Evolutionary conservation across 2,888 invertebrate species (phyloP).

Genomic region (Aporophyla nigra): DNA sequence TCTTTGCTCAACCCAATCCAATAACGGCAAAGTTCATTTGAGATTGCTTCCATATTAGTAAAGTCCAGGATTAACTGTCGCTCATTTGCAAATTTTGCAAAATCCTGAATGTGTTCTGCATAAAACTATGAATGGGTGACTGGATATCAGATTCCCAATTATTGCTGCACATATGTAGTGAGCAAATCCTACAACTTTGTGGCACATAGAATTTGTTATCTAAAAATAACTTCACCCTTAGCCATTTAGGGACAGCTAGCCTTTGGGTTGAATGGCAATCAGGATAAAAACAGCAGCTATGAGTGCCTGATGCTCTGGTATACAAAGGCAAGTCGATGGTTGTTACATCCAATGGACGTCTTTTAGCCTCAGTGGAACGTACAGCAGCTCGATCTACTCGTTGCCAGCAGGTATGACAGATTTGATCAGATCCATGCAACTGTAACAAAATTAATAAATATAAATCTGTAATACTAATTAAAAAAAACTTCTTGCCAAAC

Average conservation of each 20-base stretch:
- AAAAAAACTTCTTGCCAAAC: not conserved
- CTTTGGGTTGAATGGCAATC: constrained; percentile 13
- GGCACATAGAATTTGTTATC: constrained; percentile 10
- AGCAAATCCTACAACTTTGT: constrained; percentile 12
- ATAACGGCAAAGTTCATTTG: not conserved
- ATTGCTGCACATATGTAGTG: constrained; percentile 9
- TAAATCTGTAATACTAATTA: not conserved
- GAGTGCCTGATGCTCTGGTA: constrained; percentile 11
- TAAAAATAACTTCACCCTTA: constrained; percentile 1
- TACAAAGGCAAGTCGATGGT: constrained; percentile 8
- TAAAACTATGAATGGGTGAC: constrained; percentile 13
- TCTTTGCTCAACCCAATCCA: too few species aligned
- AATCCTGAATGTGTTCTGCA: constrained; percentile 5
- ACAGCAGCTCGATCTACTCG: constrained; percentile 9
- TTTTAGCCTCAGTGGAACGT: not conserved
- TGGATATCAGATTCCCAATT: constrained; percentile 17
- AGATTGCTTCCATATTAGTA: not conserved
- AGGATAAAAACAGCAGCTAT: constrained; percentile 11
- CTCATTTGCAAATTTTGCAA: constrained; percentile 7
- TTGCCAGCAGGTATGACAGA: constrained; percentile 23
- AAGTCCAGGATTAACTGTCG: constrained; percentile 1
- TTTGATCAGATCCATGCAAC: constrained; percentile 10
- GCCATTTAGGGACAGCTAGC: constrained; percentile 18
- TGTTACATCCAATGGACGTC: not conserved
- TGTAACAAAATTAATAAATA: constrained; percentile 13